Base-by-base conservation (phyloP, 2,888 invertebrate genomes). In the Melitaea athalia region DNA sequence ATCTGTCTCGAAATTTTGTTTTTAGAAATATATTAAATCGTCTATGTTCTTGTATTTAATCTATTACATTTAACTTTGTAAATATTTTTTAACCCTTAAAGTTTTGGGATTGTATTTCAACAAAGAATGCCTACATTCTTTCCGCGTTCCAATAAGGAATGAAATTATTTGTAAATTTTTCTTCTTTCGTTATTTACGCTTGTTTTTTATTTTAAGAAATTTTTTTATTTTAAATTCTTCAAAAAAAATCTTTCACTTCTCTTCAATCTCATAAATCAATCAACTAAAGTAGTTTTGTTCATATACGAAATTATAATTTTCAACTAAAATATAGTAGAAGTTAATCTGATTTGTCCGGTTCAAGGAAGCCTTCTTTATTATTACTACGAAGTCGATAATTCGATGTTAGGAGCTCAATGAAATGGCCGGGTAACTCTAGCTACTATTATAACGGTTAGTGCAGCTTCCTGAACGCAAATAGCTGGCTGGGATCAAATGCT, bases 381-480 rank as follows among this genome's bases (percentile, higher is more conserved):
- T 65, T 59, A 70, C 53, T 60, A 45, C 24, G 65, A 60, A 68
- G 65, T 61, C 67, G 65, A 72, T 68, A 72, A 70, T 65, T 63
- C 63, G 70, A 65, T 64, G 50, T 63, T 63, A 15, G 52, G 53
- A 65, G 63, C 65, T 66, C 63, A 50, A 60, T 47, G 42, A 49
- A 70, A 63, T 24, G 52, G 64, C 69, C 57, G 65, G 68, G 69
- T 69, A 68, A 63, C 61, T 72, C 69, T 72, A 71, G 45, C 67
- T 69, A 59, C 64, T 69, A 70, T 72, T 72, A 72, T 73, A 70
- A 74, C 72, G 63, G 67, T 50, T 67, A 74, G 63, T 66, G 43
- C 42, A 53, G 80, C 83, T 87, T 89, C 84, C 87, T 86, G 84
- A 76, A 83, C 79, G 75, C 74, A 85, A 89, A 88, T 87, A 89